phyloP scores from a whole-genome alignment of 2,888 invertebrate species.

The Stramonita haemastoma region DNA sequence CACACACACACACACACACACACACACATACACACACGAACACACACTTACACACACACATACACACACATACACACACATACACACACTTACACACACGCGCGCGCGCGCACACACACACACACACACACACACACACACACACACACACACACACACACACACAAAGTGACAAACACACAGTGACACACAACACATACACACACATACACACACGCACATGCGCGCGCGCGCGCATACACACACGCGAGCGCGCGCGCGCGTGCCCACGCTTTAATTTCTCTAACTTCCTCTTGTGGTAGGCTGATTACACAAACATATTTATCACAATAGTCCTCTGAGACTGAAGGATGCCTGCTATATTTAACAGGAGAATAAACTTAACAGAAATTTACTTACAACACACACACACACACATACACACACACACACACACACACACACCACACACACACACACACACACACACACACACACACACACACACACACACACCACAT shows the following conservation, averaged over 20 bases:
- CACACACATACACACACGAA: no score
- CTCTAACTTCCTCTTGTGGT: no score
- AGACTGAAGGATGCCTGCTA: no score
- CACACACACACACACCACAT: background rate
- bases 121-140: background rate
- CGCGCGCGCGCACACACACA: no score
- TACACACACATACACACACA: no score
- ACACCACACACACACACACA: background rate
- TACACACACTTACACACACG: no score
- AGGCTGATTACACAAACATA: no score
- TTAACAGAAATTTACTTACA: no score
- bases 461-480: background rate
- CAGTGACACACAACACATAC: background rate
- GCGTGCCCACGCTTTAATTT: background rate
- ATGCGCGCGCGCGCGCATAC: background rate
- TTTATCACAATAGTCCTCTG: no score
- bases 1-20: no score
- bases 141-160: background rate
- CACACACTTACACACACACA: no score
- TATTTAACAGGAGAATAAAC: no score
- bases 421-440: slow-evolving; percentile 23
- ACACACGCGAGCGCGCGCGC: background rate
- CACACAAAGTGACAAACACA: background rate
- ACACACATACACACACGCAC: background rate
- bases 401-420: slow-evolving; percentile 29